Evolutionary conservation across 2,797 vertebrate genomes (phyloP).

Genomic region (Pogoniulus pusillus): DNA sequence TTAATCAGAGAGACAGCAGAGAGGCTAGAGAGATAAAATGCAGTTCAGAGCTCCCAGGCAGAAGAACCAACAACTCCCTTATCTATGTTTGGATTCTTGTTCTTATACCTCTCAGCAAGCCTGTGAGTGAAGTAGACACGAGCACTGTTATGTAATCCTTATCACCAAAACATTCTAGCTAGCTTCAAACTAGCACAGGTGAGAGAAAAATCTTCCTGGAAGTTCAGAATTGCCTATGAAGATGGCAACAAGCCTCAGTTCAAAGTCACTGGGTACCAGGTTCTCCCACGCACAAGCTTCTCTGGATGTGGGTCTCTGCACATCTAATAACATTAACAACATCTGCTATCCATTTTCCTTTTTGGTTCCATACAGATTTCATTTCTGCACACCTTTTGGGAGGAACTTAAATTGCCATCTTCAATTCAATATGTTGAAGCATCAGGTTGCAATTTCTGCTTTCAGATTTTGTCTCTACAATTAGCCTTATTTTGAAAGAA

Average conservation of each 20-base stretch:
- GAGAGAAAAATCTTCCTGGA: background rate
- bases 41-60: too few relatives aligned
- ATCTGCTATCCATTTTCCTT: background rate
- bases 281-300: background rate
- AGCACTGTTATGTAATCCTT: too few relatives aligned
- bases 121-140: too few relatives aligned
- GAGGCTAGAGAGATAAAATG: too few relatives aligned
- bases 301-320: background rate
- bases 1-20: too few relatives aligned
- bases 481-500: constrained; percentile 69
- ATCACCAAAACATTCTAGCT: too few relatives aligned
- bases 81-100: too few relatives aligned
- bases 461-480: constrained; percentile 61
- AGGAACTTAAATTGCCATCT: background rate
- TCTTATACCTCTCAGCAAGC: too few relatives aligned
- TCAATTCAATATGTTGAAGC: background rate
- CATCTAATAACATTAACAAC: background rate
- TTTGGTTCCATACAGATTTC: background rate
- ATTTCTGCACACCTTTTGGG: background rate
- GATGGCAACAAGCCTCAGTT: background rate
- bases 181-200: too few relatives aligned
- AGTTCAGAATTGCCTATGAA: background rate
- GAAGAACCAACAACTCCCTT: too few relatives aligned
- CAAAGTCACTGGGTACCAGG: background rate
- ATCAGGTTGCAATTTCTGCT: constrained; percentile 49